Evolutionary conservation across 2,113 vertebrate genomes (phyloP).

Genomic region (Odontesthes bonariensis): DNA sequence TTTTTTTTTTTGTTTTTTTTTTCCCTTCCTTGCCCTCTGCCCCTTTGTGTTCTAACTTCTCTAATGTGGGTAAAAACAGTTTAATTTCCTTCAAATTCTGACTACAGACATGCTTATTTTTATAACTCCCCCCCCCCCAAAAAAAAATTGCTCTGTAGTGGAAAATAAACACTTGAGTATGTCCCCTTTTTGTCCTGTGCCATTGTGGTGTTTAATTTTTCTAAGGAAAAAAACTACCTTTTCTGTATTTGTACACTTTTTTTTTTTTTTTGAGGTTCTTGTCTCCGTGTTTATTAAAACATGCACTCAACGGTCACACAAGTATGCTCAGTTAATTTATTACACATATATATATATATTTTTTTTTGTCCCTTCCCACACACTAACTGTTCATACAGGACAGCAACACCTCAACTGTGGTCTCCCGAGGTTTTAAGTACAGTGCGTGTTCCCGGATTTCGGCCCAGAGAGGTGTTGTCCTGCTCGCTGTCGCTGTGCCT

Average conservation of each 20-base stretch:
- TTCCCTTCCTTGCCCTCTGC: conserved; percentile 43
- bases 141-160: conserved; percentile 48
- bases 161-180: conserved; percentile 56
- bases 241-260: conserved; percentile 45
- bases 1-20: conserved; percentile 31
- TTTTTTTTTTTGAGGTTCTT: conserved; percentile 47
- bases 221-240: conserved; percentile 56
- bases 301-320: conserved; percentile 20
- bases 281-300: conserved; percentile 35
- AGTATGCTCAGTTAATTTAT: conserved; percentile 2
- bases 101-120: conserved; percentile 73
- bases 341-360: background rate
- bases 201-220: conserved; percentile 74
- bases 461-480: conserved; percentile 19
- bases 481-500: conserved; percentile 35
- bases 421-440: conserved; percentile 20
- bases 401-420: conserved; percentile 17
- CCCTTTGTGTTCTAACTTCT: conserved; percentile 31
- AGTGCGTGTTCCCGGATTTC: background rate
- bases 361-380: conserved; percentile 5
- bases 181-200: conserved; percentile 62
- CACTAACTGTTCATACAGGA: conserved; percentile 33
- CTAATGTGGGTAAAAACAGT: conserved; percentile 43
- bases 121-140: conserved; percentile 45
- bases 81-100: conserved; percentile 62